phyloP scores from a whole-genome alignment of 2,113 vertebrate species.

The Eublepharis macularius region DNA sequence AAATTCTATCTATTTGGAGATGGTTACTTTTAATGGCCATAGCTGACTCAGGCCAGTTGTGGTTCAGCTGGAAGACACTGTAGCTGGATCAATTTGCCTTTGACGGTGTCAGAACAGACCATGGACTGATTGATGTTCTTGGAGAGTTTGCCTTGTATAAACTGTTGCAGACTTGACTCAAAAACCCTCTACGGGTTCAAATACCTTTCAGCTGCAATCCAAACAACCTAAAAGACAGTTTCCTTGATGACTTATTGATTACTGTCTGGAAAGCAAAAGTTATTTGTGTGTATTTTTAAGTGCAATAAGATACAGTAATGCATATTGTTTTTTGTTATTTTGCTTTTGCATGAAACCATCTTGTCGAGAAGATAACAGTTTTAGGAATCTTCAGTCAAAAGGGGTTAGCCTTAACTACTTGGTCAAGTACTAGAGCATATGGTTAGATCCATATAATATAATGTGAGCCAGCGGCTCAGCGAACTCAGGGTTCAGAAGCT shows the following conservation, averaged over 20 bases:
- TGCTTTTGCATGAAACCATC: background rate
- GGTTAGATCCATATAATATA: background rate
- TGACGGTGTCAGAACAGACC: background rate
- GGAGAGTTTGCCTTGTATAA: background rate
- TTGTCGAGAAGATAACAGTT: accelerated
- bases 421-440: accelerated
- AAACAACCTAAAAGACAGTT: slow-evolving; percentile 17
- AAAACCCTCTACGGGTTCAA: background rate
- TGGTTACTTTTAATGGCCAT: background rate
- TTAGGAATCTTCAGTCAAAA: background rate
- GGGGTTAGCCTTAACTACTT: background rate
- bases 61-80: background rate
- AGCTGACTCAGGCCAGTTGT: background rate
- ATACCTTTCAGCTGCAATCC: slow-evolving; percentile 5
- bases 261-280: slow-evolving; percentile 22
- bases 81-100: background rate
- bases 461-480: background rate
- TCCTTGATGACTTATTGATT: slow-evolving; percentile 25
- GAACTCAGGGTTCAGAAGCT: slow-evolving; percentile 45
- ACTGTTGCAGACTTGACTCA: background rate
- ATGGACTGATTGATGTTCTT: no score
- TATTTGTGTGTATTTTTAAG: background rate
- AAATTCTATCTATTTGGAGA: background rate
- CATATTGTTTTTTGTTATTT: background rate
- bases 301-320: accelerated